Evolutionary conservation across 2,797 vertebrate species (phyloP).

Genomic region (Alfaro cultratus): DNA sequence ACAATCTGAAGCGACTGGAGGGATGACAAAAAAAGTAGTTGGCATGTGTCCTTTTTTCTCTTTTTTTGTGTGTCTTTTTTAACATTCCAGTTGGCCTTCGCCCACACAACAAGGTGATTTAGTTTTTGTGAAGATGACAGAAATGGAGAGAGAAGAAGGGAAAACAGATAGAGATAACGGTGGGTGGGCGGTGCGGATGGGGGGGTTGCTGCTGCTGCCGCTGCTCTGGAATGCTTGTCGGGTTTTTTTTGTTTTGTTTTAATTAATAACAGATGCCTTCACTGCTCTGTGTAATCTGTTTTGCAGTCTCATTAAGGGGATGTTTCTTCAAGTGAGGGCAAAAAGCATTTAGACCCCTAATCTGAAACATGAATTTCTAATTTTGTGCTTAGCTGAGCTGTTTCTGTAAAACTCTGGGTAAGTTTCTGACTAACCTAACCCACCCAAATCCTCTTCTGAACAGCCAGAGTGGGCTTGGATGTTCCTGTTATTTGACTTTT

Average conservation of each 20-base stretch:
- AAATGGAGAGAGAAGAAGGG: constrained; percentile 37
- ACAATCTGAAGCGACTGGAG: constrained; percentile 22
- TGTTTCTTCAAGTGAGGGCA: constrained; percentile 6
- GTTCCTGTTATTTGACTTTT: neutral
- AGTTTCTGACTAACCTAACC: neutral
- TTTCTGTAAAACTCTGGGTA: neutral
- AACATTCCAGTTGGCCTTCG: constrained; percentile 25
- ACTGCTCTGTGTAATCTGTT: constrained; percentile 31
- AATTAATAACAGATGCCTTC: constrained; percentile 77
- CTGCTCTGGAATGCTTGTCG: constrained; percentile 73
- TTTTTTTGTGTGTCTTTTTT: constrained; percentile 10
- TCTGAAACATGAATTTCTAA: constrained; percentile 12
- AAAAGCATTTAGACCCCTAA: neutral
- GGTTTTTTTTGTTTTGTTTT: constrained; percentile 75
- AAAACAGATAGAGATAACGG: constrained; percentile 54
- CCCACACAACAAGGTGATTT: constrained; percentile 33
- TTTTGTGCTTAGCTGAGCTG: neutral
- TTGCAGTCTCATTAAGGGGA: constrained; percentile 12
- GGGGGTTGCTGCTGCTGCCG: constrained; percentile 34
- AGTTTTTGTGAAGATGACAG: constrained; percentile 33
- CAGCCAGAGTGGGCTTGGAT: neutral
- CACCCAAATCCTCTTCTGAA: neutral
- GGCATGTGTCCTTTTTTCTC: constrained; percentile 5
- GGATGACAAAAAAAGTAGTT: constrained; percentile 33
- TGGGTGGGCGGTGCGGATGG: constrained; percentile 37